Base-by-base conservation (phyloP, 2,797 vertebrate genomes). In the Geotrypetes seraphini region DNA sequence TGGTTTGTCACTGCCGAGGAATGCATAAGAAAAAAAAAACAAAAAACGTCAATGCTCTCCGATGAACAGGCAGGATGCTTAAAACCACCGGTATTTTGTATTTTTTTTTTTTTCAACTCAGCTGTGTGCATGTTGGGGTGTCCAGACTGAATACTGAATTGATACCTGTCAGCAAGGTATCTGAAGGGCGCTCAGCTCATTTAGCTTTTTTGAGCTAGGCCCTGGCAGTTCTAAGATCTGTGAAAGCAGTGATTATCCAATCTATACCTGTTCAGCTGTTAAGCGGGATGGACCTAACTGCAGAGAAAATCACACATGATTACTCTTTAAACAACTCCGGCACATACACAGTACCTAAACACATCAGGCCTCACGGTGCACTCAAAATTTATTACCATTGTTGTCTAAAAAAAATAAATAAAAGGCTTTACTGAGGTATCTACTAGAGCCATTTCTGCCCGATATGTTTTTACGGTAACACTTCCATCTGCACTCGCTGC, bases 1-100 rank as follows among this genome's bases (percentile, higher is more conserved):
- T 55, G 63, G 65, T 77, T 66, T 68, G 66, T 76, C 63, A 71
- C 60, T 14, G 3, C 60, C 10, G 1, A 29, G 58, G 66, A 79
- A 75, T 55, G 58, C 53, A 63, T 56, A 56, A 66, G 66, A 73
- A 66, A 64, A 73, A n/a, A n/a, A n/a, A n/a, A n/a, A n/a, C n/a
- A n/a, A n/a, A n/a, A n/a, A 66, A 58, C 59, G 32, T 56, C 59
- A 63, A 63, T 47, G 31, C 17, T 10, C 52, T 58, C 55, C 48
- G 63, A 67, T 69, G 35, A 29, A 42, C 47, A 58, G 33, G 40
- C 43, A 57, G 39, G 15, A 15, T 28, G 54, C 33, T 22, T 2
- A 7, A 39, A 42, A n/a, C n/a, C n/a, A n/a, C n/a, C n/a, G n/a
- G n/a, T n/a, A n/a, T n/a, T n/a, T n/a, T n/a, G n/a, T n/a, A n/a